Evolutionary conservation across 2,113 vertebrate species (phyloP).

Genomic region (Agelaius tricolor): DNA sequence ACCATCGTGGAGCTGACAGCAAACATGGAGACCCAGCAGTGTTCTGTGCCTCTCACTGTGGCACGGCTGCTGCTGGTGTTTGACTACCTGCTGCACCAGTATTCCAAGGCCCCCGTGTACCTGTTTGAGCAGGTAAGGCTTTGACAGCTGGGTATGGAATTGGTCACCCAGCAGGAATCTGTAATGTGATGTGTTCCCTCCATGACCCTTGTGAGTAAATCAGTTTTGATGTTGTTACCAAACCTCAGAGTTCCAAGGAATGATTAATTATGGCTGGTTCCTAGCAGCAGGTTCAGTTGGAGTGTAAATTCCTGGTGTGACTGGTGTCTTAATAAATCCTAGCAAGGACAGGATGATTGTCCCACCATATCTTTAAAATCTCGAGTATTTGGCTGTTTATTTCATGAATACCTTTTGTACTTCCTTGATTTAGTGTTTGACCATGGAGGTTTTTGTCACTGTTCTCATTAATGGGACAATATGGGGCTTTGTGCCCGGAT

Average conservation of each 20-base stretch:
- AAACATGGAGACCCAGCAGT: slow-evolving; percentile 84
- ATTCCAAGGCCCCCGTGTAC: slow-evolving; percentile 89
- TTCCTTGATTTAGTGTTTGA: background rate
- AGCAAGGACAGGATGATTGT: background rate
- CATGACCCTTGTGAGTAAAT: background rate
- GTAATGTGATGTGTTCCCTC: background rate
- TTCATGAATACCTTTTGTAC: background rate
- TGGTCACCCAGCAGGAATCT: background rate
- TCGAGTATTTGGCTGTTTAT: background rate
- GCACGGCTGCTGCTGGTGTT: slow-evolving; percentile 91
- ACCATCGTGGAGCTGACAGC: slow-evolving; percentile 87
- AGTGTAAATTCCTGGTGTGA: background rate
- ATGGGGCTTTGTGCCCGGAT: background rate
- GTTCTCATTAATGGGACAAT: background rate
- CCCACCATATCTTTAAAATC: background rate
- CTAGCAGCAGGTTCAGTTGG: background rate
- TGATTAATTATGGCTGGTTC: background rate
- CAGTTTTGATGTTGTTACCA: background rate
- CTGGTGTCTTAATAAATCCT: background rate
- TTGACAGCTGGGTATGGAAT: background rate
- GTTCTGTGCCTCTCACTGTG: slow-evolving; percentile 86
- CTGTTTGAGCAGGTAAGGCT: slow-evolving; percentile 91
- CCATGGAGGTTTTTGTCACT: background rate
- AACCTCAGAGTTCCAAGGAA: background rate
- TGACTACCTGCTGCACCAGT: slow-evolving; percentile 95